Evolutionary conservation across 2,888 invertebrate genomes (phyloP), one percentile per base, ranked within the genome.

Genomic region (Drosophila fulvimacula): DNA sequence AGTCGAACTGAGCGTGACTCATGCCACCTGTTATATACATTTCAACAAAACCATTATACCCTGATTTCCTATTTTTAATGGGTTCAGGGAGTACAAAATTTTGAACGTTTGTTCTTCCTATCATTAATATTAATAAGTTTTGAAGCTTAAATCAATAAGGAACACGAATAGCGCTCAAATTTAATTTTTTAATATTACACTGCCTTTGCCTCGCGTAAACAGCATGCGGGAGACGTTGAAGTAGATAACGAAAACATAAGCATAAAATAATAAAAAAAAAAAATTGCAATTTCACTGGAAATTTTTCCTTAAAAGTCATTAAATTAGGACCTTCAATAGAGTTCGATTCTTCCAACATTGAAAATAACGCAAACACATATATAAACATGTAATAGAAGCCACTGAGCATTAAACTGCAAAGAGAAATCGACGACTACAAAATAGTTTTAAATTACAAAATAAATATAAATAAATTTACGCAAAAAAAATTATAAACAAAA

Each of bases 371-470:
- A 53, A 76, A 17, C 15, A 46, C 24, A 49, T 32, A 70, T 17
- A 48, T 15, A 39, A 34, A 49, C 10, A 36, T 57, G 27, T 44
- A 59, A 27, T 21, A 13, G 32, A 30, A 36, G 41, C 58, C 79
- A 59, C 74, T 78, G 44, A 38, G 41, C 32, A 62, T 19, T 41
- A 27, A 44, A 44, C 30, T 36, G 41, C n/a, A 34, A 72, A 42
- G 19, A 42, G 24, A 46, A 60, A 17, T 60, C 10, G 46, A 48
- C 9, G 34, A 48, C 24, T 68, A 68, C 38, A 57, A 41, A 42
- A 66, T 53, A 57, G 21, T 15, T 44, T 42, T 24, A 53, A 44
- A 53, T 62, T 77, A 63, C 34, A 49, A 79, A 68, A 79, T 39
- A 74, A 65, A 64, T 58, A 38, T 51, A 53, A 49, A 61, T 24